phyloP scores from a whole-genome alignment of 2,797 vertebrate species.

The Lacerta bilineata region DNA sequence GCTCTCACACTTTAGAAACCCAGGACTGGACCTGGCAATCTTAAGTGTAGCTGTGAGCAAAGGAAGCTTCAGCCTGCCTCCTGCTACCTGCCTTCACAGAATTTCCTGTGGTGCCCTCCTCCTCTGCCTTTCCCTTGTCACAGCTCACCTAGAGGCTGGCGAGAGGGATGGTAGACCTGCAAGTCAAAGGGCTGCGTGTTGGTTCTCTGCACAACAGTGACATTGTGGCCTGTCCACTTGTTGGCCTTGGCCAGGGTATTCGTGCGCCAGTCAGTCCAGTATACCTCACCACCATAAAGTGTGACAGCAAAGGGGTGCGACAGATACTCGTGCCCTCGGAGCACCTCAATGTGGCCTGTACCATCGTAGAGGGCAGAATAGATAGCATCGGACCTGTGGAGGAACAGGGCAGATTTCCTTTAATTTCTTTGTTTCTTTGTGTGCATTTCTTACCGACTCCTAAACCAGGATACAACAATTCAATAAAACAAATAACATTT shows the following conservation, averaged over 20 bases:
- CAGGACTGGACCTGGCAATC: neutral
- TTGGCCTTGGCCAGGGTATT: conserved; percentile 98
- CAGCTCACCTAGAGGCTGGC: conserved; percentile 92
- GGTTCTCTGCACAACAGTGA: conserved; percentile 96
- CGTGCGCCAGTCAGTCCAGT: conserved; percentile 99
- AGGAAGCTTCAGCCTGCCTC: neutral
- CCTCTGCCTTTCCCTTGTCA: too few relatives aligned
- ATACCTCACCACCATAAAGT: conserved; percentile 95
- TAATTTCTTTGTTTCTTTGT: too few relatives aligned
- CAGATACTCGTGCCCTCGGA: conserved; percentile 96
- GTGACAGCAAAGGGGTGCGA: conserved; percentile 98
- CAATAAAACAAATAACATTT: neutral
- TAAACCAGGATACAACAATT: neutral
- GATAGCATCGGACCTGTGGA: conserved; percentile 93
- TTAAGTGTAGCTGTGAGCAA: neutral
- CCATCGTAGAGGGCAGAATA: conserved; percentile 96
- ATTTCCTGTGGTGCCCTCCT: too few relatives aligned
- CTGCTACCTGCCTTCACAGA: accelerated
- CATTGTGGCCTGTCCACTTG: conserved; percentile 98
- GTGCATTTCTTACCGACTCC: neutral
- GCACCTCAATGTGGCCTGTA: conserved; percentile 94
- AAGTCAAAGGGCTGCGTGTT: conserved; percentile 98
- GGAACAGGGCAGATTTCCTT: neutral
- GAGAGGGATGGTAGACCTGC: conserved; percentile 96
- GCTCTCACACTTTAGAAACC: neutral